A percentile compares a stretch with the other conserved stretches of the same genome.
Evolutionary conservation across 2,113 vertebrate species (phyloP).

Genomic region (Anser brachyrhynchus): DNA sequence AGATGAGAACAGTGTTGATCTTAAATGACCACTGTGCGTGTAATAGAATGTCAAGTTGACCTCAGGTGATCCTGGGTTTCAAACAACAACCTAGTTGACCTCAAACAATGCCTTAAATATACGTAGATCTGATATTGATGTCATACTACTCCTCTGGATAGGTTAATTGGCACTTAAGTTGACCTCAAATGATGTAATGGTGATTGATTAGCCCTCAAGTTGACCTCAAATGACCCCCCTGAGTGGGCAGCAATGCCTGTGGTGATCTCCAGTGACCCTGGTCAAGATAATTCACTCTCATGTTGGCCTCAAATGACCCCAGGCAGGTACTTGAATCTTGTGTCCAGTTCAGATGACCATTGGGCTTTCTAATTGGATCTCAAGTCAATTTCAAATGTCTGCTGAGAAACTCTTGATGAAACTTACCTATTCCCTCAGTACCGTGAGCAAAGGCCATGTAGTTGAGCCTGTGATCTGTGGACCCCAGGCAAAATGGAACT

Average conservation of each 20-base stretch:
- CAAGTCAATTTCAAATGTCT: neutral
- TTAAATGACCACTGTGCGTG: neutral
- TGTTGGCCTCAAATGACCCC: neutral
- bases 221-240: neutral
- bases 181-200: neutral
- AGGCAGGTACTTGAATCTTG: neutral
- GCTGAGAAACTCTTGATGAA: neutral
- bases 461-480: neutral
- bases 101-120: neutral
- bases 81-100: neutral
- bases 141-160: neutral
- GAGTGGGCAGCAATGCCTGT: neutral
- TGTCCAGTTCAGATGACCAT: neutral
- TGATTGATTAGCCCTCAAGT: neutral
- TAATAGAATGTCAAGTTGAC: neutral
- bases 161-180: neutral
- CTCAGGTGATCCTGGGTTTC: neutral
- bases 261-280: neutral
- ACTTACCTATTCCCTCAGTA: accelerated
- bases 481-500: neutral
- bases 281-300: neutral
- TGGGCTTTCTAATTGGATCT: neutral
- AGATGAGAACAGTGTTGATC: neutral
- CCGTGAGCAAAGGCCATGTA: neutral
- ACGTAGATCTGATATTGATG: neutral